Base-by-base conservation (phyloP, 2,113 vertebrate genomes). In the Sinosuthora webbiana region DNA sequence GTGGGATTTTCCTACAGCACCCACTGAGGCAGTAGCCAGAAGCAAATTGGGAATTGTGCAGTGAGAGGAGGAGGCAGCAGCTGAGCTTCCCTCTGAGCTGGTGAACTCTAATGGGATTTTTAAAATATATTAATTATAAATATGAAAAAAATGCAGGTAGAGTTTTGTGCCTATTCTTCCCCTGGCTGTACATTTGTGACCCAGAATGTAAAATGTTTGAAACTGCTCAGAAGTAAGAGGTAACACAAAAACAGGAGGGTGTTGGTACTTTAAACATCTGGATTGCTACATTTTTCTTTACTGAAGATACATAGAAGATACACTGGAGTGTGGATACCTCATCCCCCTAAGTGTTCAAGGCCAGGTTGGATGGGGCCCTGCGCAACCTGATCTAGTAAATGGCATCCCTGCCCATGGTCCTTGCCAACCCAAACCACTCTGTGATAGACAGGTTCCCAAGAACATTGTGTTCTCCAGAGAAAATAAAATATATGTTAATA, bases 281-380 rank as follows among this genome's bases (percentile, higher is more conserved):
- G 11, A 31, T 31, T 45, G 35, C 18, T 39, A 10, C 0, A 0
- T 41, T 71, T 71, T 39, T 37, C 27, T 79, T 83, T 30, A 21
- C 22, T 55, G 35, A 83, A 42, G 35, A 53, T 30, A 44, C 11
- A 15, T 0, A 49, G 71, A 52, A 75, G 19, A 41, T 62, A 28
- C 16, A 53, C 5, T 35, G 62, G 39, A 60, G 13, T 53, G 11
- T 21, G 24, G 23, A 15, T 67, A 19, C 33, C 28, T 67, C 45
- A 39, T 53, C 24, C 33, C 8, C 1, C 0, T 10, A 15, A 25
- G 33, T 5, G 3, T 30, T 68, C 24, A 41, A 22, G 41, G 21
- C 30, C 55, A 31, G 17, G 41, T 4, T 31, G 41, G 21, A 83
- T 22, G 39, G 14, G 30, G 62, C 24, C 23, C 53, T 67, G 39